A percentile compares a stretch with the other conserved stretches of the same genome.
Conservation (phyloP, 2,888 invertebrate genomes). For the Thysanoteuthis rhombus region DNA sequence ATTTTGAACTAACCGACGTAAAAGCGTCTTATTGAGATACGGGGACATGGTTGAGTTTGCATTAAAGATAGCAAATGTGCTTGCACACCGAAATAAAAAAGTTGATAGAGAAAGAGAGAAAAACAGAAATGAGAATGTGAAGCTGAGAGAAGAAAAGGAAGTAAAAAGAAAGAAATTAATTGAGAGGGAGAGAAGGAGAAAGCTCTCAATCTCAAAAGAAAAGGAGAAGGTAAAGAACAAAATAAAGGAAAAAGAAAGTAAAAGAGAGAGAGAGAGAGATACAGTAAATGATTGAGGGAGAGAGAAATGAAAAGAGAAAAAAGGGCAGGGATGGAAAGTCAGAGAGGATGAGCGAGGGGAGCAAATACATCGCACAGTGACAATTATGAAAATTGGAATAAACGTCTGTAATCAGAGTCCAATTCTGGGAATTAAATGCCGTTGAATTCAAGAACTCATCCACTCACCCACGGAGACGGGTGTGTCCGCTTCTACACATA, state of each 20-base stretch:
- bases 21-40: no score
- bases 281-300: no score
- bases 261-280: background rate
- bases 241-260: background rate
- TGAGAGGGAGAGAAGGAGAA: background rate
- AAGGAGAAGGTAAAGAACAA: background rate
- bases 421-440: background rate
- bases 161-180: background rate
- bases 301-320: background rate
- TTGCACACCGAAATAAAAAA: no score
- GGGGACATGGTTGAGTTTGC: no score
- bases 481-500: background rate
- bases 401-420: background rate
- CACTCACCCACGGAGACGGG: background rate
- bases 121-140: background rate
- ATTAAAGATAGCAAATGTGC: no score
- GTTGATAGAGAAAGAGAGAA: background rate
- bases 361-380: background rate
- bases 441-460: background rate
- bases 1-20: no score
- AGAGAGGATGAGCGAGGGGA: background rate
- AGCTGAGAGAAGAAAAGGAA: background rate
- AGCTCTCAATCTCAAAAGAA: no score
- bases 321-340: background rate
- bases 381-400: slow-evolving; percentile 12